phyloP scores from a whole-genome alignment of 2,797 vertebrate genomes.

The Epinephelus coioides region DNA sequence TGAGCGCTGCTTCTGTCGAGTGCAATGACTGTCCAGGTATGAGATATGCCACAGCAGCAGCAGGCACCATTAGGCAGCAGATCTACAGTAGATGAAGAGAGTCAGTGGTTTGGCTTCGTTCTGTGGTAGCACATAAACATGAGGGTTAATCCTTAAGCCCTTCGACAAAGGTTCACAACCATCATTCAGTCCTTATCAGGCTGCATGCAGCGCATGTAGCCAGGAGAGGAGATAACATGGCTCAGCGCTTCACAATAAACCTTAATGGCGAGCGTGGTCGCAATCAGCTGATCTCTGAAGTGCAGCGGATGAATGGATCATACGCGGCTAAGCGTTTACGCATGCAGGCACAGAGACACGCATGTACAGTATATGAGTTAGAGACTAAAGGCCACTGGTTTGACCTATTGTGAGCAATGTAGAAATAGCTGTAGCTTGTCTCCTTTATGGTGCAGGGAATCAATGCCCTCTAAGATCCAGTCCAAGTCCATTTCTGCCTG shows the following conservation, averaged over 20 bases:
- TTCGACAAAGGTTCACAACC: slow-evolving; percentile 62
- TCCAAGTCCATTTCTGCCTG: no score
- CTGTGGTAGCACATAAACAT: slow-evolving; percentile 60
- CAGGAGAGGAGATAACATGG: slow-evolving; percentile 54
- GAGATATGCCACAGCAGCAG: slow-evolving; percentile 33
- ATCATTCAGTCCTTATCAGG: slow-evolving; percentile 64
- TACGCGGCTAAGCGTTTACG: slow-evolving; percentile 21
- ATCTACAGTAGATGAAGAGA: slow-evolving; percentile 53
- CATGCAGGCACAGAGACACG: slow-evolving; percentile 1
- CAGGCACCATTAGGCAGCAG: slow-evolving; percentile 60
- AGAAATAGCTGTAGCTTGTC: background rate
- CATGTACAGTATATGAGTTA: background rate
- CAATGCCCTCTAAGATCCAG: no score
- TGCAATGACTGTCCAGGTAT: slow-evolving; percentile 24
- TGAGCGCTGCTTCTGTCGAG: slow-evolving; percentile 18
- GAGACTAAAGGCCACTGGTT: background rate
- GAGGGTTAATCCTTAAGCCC: slow-evolving; percentile 76
- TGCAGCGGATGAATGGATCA: slow-evolving; percentile 50
- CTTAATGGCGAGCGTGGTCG: slow-evolving; percentile 39
- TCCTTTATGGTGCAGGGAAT: no score
- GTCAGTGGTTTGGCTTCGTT: slow-evolving; percentile 41
- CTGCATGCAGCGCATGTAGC: slow-evolving; percentile 35
- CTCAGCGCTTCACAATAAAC: slow-evolving; percentile 58
- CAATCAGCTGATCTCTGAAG: slow-evolving; percentile 64
- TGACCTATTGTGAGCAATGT: background rate